Evolutionary conservation across 2,888 invertebrate genomes (phyloP), one percentile per base, ranked within the genome.

Genomic region (Bellardia bayeri): DNA sequence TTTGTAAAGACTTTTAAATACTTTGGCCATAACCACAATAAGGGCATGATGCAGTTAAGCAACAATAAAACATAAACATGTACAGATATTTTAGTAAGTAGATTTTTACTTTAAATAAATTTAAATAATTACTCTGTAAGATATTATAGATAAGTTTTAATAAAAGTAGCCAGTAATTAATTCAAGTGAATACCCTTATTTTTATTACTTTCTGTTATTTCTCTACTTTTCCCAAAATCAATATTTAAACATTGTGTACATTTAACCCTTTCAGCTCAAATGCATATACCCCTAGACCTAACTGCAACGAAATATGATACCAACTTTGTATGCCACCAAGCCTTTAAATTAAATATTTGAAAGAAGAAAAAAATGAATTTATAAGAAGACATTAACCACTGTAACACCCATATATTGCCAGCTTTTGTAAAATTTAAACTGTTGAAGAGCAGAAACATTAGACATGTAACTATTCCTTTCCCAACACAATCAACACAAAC

Each of bases 1-100:
- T 85, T 66, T 75, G 40, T 42, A 66, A 82, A 82, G 45, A 16
- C 63, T 64, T 72, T 54, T 74, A 74, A 81, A 74, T 78, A 82
- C 68, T 68, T 72, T 56, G 11, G 13, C 8, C n/a, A 40, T 64
- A 13, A 51, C 0, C 7, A 33, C n/a, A 75, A n/a, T 81, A 81
- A 30, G 72, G 42, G 56, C n/a, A 75, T 81, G 63, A 75, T 81
- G 63, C 85, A 54, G n/a, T 58, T 16, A 33, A 45, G 8, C 45
- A 40, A 16, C 3, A 56, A 2, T 56, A 3, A 16, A 16, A 45
- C 3, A 14, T 14, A 49, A 49, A 5, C 13, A 49, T 2, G 7
- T 9, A 42, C 9, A 42, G 7, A 9, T 45, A 45, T 45, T 45
- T 11, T 45, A 9, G 33, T 23, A 23, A 23, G 23, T 23, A 23